Conservation (phyloP, 2,888 invertebrate species). For the Cryptus viduatorius region DNA sequence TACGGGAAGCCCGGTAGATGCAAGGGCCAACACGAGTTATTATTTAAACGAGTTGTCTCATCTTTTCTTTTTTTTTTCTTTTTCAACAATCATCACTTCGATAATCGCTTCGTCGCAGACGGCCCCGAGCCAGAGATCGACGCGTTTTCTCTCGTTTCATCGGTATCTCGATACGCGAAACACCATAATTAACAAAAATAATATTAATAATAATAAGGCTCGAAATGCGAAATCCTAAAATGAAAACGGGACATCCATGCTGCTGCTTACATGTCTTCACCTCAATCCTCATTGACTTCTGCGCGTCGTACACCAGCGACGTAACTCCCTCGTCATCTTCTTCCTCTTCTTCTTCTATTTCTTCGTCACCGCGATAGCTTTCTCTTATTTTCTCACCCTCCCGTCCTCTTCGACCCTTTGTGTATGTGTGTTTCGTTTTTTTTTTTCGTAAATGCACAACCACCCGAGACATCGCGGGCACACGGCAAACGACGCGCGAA, state of each 20-base stretch:
- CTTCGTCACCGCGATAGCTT: slow-evolving; percentile 15
- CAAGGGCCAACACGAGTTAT: slow-evolving; percentile 55
- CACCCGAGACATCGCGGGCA: slow-evolving; percentile 16
- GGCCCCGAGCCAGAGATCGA: slow-evolving; percentile 79
- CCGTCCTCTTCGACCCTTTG: slow-evolving; percentile 33
- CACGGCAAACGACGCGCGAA: slow-evolving; percentile 47
- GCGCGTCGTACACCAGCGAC: slow-evolving; percentile 73
- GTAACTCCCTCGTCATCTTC: slow-evolving; percentile 42
- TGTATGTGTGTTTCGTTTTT: neutral
- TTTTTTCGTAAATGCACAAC: neutral
- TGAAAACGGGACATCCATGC: slow-evolving; percentile 63
- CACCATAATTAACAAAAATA: slow-evolving; percentile 72
- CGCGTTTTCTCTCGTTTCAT: slow-evolving; percentile 80
- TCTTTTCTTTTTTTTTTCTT: slow-evolving; percentile 14
- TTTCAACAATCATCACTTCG: slow-evolving; percentile 21
- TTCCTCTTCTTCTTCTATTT: slow-evolving; percentile 18
- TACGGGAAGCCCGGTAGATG: slow-evolving; percentile 53
- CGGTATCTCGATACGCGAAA: slow-evolving; percentile 79
- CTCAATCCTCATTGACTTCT: slow-evolving; percentile 52
- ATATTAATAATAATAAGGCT: slow-evolving; percentile 75
- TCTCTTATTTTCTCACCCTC: slow-evolving; percentile 13
- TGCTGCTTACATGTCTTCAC: slow-evolving; percentile 65
- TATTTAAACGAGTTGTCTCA: slow-evolving; percentile 26
- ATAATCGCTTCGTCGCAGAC: slow-evolving; percentile 62
- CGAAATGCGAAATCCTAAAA: slow-evolving; percentile 70